Base-by-base conservation (phyloP, 2,113 vertebrate genomes). In the Aplodontia rufa region DNA sequence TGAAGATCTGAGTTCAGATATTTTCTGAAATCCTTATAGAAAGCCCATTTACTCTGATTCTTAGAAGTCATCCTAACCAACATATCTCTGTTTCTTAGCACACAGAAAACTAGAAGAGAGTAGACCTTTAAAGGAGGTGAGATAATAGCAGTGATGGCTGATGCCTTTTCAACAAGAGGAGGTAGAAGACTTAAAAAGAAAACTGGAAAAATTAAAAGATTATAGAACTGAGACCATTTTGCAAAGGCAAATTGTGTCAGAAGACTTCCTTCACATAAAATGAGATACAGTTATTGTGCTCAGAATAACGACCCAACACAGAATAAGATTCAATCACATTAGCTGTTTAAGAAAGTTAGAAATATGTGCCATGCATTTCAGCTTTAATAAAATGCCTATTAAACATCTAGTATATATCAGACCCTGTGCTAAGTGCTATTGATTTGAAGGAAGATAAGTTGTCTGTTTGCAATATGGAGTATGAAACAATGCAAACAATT, bases 371-470 rank as follows among this genome's bases (percentile, higher is more conserved):
- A 51, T 7, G 20, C 8, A 35, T n/a, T 90, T 80, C 28, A 55
- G n/a, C 76, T 94, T 60, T 60, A 64, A 24, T 20, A 82, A 92
- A 64, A 51, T 0, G 0, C 74, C 64, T 89, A 53, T 66, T 71
- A 88, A 85, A 28, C 17, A 42, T 32, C 30, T 53, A 26, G 17
- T 37, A 78, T 20, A 4, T 32, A 3, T 28, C 53, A 82, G 86
- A 13, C 45, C n/a, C 66, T 78, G 17, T 60, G 30, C 42, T 84
- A 78, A 86, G 37, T 20, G 5, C 71, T 47, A 37, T 20, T 80
- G 37, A 90, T 76, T 91, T 81, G 83, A 93, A 49, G 26, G 53
- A 86, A 88, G 74, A 64, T 66, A 51, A 91, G 47, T 49, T 58
- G 26, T 3, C 24, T 81, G 24, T 82, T 96, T 83, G 35, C 45